Evolutionary conservation across 1,140 invertebrate genomes (phyloP), one percentile per base, ranked within the genome.

Genomic region (Adelges cooleyi): DNA sequence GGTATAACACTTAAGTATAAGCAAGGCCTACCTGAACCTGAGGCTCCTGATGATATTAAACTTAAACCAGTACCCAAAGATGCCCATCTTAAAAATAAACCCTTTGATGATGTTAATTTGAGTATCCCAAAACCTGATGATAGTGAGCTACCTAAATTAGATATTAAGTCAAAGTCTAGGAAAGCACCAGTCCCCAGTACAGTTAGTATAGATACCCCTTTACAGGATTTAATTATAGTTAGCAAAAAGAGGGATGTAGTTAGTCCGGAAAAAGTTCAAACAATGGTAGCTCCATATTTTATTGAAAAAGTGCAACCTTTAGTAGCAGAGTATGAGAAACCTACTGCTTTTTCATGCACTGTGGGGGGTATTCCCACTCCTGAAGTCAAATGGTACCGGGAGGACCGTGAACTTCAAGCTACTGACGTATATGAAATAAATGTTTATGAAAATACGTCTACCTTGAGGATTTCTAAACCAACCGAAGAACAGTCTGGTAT

Each of bases 331-430:
- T 76, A 77, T 52, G 79, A 82, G 65, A 78, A 83, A 71, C 80
- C 81, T 15, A 80, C 81, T 0, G 74, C 78, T 38, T 80, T 90
- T 25, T 79, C 81, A 50, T 86, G 84, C 71, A 80, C 82, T 68
- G 80, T 91, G 18, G 79, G 82, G 69, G 86, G 84, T 67, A 75
- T 75, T 69, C 86, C 86, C 8, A 75, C 79, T 70, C 85, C 86
- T 6, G 80, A 83, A 69, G 80, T 92, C 48, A 79, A 78, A 42
- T 92, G 90, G 90, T 88, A 82, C 69, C 84, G 82, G 74, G 87
- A 91, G 73, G 83, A 83, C 69, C 75, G 80, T 56, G 80, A 86
- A 69, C 75, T 92, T 25, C 74, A 79, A 67, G 78, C 78, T 25
- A 81, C 74, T 44, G 82, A 86, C 69, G 80, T 83, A 29, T 80